These are phyloP conservation scores for Cecidostiba fungosa DNA, from an alignment of 2,888 invertebrate species.

Conservation along the genomic window DNA sequence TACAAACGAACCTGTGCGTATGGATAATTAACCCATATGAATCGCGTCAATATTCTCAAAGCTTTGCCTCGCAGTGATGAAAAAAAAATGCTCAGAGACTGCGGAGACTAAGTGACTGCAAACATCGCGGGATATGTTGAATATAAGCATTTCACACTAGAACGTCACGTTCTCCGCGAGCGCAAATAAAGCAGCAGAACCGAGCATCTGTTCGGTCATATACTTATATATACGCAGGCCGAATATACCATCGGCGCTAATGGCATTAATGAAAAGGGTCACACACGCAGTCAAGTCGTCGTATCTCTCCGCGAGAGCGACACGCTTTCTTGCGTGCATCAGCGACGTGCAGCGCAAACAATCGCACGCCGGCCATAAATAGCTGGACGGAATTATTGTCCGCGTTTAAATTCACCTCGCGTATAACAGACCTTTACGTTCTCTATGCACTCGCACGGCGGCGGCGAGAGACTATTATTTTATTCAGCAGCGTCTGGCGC, in stretches of 20 bases:
- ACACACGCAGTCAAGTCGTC: background rate
- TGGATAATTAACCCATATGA: too few species aligned
- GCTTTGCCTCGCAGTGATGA: too few species aligned
- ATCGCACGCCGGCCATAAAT: constrained; percentile 44
- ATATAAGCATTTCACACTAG: constrained; percentile 15
- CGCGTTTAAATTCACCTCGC: constrained; percentile 46
- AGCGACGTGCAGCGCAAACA: constrained; percentile 28
- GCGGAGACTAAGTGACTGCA: constrained; percentile 10
- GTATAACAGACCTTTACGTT: constrained; percentile 34
- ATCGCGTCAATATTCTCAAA: too few species aligned
- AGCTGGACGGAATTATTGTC: background rate
- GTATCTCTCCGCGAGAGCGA: background rate
- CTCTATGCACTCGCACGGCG: constrained; percentile 25
- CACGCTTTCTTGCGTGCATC: constrained; percentile 29
- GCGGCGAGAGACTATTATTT: constrained; percentile 68
- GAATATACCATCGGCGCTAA: constrained; percentile 2
- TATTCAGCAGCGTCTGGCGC: constrained; percentile 74
- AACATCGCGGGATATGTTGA: background rate
- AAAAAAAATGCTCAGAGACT: background rate
- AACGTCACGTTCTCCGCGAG: background rate
- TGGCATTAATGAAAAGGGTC: constrained; percentile 53
- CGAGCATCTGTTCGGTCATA: constrained; percentile 18
- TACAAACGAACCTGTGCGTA: too few species aligned
- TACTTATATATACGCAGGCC: background rate
- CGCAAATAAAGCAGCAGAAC: constrained; percentile 20